Conservation (phyloP, 2,797 vertebrate genomes). For the Hypotaenidia okinawae region DNA sequence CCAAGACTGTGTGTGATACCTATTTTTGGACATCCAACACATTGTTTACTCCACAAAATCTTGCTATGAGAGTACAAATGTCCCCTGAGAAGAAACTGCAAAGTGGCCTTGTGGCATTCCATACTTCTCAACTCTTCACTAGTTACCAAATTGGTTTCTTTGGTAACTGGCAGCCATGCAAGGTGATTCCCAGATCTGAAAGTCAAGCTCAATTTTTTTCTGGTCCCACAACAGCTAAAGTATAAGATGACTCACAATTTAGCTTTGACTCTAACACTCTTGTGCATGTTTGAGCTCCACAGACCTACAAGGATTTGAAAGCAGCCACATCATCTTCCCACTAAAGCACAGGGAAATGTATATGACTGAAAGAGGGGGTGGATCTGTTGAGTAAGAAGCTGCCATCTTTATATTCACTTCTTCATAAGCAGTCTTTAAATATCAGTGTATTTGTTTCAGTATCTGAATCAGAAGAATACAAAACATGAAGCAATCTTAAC, state of each 20-base stretch:
- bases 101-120: neutral
- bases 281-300: neutral
- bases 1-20: neutral
- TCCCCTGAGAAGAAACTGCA: neutral
- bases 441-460: neutral
- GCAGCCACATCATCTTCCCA: neutral
- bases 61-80: neutral
- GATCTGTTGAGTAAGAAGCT: neutral
- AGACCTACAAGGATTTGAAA: neutral
- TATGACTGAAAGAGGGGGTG: neutral
- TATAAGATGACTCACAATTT: neutral
- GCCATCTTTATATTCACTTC: neutral
- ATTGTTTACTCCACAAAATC: neutral
- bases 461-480: neutral
- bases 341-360: neutral
- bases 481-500: neutral
- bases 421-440: neutral
- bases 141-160: neutral
- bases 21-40: neutral
- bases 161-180: neutral
- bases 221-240: neutral
- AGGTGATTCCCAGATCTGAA: neutral
- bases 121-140: neutral
- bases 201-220: neutral
- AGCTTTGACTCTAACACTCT: neutral